Percentiles rank a stretch among this genome's conserved stretches.
phyloP scores from a whole-genome alignment of 2,113 vertebrate genomes.

The Syngnathus typhle region DNA sequence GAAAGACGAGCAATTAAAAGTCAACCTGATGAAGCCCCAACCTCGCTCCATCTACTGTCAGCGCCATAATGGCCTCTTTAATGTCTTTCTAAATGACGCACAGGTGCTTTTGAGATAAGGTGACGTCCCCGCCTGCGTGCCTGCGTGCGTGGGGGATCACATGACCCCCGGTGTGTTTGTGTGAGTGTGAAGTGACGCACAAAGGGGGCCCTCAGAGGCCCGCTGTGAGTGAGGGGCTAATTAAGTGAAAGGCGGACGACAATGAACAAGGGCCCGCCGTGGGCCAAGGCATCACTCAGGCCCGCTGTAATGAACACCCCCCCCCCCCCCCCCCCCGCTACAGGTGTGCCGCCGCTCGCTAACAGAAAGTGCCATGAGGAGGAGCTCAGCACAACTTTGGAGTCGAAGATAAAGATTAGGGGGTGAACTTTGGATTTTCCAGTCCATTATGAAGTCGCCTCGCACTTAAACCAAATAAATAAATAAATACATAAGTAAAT shows the following conservation, averaged over 20 bases:
- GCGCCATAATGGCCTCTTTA: slow-evolving; percentile 38
- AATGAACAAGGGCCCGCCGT: slow-evolving; percentile 63
- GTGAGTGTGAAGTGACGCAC: slow-evolving; percentile 20
- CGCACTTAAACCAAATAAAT: too few relatives aligned
- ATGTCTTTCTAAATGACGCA: slow-evolving; percentile 51
- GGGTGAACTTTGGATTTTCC: not conserved
- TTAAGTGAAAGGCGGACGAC: slow-evolving; percentile 63
- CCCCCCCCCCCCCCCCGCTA: slow-evolving; percentile 37
- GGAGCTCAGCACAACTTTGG: too few relatives aligned
- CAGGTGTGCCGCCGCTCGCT: slow-evolving; percentile 58
- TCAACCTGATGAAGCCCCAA: too few relatives aligned
- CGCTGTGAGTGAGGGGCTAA: slow-evolving; percentile 60
- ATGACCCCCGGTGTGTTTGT: slow-evolving; percentile 24
- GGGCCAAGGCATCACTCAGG: slow-evolving; percentile 67
- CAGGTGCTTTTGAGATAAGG: slow-evolving; percentile 59
- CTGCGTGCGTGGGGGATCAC: slow-evolving; percentile 17
- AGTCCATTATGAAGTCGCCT: too few relatives aligned
- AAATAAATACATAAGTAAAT: too few relatives aligned
- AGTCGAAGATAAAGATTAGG: too few relatives aligned
- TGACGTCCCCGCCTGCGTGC: slow-evolving; percentile 7
- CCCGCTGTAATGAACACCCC: slow-evolving; percentile 66
- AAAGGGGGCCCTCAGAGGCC: slow-evolving; percentile 35
- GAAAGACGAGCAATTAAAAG: too few relatives aligned
- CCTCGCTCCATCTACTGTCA: too few relatives aligned
- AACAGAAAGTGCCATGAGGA: not conserved